Evolutionary conservation across 2,113 vertebrate genomes (phyloP), one percentile per base, ranked within the genome.

Genomic region (Xenus cinereus): DNA sequence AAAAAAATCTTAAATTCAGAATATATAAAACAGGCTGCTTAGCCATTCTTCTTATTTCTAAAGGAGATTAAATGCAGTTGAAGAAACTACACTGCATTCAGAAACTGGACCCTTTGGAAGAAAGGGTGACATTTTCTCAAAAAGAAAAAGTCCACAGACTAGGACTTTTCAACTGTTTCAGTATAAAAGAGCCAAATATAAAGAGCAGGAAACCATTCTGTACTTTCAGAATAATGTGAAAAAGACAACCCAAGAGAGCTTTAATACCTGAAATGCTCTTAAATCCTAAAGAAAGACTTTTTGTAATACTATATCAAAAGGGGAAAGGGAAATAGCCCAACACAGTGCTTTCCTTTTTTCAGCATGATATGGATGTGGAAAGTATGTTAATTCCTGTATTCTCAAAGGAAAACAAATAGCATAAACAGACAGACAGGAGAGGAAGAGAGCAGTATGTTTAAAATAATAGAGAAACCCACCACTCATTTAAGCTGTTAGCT

Each of bases 151-250:
- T 96, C 96, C 76, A 81, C 88, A 96, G 90, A 92, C 93, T 95
- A 92, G 94, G 92, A 97, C 96, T 97, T 97, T 97, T 97, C 96
- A 97, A 95, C 95, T 91, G 88, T 97, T 95, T 97, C 95, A 90
- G 78, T 95, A 97, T 94, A 97, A 97, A 97, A 95, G 96, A 94
- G 76, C 82, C 93, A 97, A 95, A 95, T 96, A 96, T 96, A 97
- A 96, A 97, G 95, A 97, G 90, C 89, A 96, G 96, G 94, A 96
- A 97, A 93, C 94, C 87, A 93, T 96, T 95, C 93, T 95, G 94
- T 97, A 92, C 92, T 97, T 96, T 92, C 91, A 90, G 95, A 97
- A 96, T 96, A 95, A 97, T 85, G 94, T 92, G 93, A 94, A 94
- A 94, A 96, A 96, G 93, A 95, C 95, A 96, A 95, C 97, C 96